A percentile compares a stretch with the other conserved stretches of the same genome.
Evolutionary conservation across 2,888 invertebrate genomes (phyloP).

Genomic region (Ochropleura leucogaster): DNA sequence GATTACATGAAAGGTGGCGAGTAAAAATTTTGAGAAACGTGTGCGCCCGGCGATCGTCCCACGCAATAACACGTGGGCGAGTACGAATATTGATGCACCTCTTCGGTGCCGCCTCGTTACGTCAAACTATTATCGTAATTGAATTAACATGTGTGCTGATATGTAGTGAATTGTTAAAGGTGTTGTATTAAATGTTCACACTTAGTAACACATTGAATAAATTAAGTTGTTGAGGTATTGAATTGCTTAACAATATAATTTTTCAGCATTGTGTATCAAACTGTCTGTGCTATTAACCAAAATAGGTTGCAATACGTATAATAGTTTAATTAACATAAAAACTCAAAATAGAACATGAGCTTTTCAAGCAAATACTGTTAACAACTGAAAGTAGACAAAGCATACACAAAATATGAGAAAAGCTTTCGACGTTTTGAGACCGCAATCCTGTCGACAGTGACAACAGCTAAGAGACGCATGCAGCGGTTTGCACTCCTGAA

Average conservation of each 20-base stretch:
- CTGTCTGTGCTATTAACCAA: background rate
- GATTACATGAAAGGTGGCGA: slow-evolving; percentile 76
- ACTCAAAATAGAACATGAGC: too few species aligned
- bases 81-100: slow-evolving; percentile 81
- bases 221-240: slow-evolving; percentile 56
- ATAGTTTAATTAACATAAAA: background rate
- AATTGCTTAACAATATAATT: slow-evolving; percentile 16
- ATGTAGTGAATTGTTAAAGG: slow-evolving; percentile 45
- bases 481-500: slow-evolving; percentile 67
- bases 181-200: slow-evolving; percentile 57
- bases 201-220: slow-evolving; percentile 68
- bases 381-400: background rate
- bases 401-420: background rate
- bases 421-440: slow-evolving; percentile 44
- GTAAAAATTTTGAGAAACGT: slow-evolving; percentile 78
- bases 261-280: background rate
- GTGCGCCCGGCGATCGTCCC: slow-evolving; percentile 70
- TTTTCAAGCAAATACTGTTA: background rate
- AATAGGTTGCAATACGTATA: background rate
- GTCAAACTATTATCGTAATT: slow-evolving; percentile 76
- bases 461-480: slow-evolving; percentile 59
- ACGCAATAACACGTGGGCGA: slow-evolving; percentile 79
- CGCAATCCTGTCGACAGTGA: slow-evolving; percentile 58
- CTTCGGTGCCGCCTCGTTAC: slow-evolving; percentile 72
- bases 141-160: slow-evolving; percentile 69